Evolutionary conservation across 2,113 vertebrate species (phyloP).

Genomic region (Carassius carassius): DNA sequence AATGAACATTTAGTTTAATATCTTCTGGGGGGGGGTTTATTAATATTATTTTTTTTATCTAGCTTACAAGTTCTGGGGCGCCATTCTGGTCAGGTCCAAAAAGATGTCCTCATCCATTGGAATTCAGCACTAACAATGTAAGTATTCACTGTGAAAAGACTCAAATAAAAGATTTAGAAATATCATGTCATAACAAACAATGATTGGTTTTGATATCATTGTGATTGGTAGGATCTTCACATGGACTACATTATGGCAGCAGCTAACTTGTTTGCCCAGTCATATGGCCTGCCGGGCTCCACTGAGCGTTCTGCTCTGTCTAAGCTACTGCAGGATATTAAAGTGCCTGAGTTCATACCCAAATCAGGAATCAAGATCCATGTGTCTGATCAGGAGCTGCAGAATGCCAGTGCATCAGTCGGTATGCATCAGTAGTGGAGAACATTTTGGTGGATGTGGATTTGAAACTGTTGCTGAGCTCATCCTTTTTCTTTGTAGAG

Average conservation of each 20-base stretch:
- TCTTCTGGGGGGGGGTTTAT: too few species aligned
- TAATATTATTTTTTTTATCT: slow-evolving; percentile 13
- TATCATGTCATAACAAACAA: background rate
- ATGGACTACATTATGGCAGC: slow-evolving; percentile 88
- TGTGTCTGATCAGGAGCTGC: slow-evolving; percentile 92
- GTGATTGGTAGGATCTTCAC: slow-evolving; percentile 80
- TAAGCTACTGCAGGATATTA: slow-evolving; percentile 77
- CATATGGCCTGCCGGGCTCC: slow-evolving; percentile 80
- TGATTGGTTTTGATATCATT: background rate
- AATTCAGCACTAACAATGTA: slow-evolving; percentile 86
- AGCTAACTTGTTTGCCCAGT: slow-evolving; percentile 86
- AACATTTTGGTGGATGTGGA: too few species aligned
- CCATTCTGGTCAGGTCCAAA: slow-evolving; percentile 97
- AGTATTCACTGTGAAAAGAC: slow-evolving; percentile 61
- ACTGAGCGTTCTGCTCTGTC: slow-evolving; percentile 77
- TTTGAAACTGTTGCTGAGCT: background rate
- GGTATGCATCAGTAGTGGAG: slow-evolving; percentile 67
- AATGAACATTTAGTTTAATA: background rate
- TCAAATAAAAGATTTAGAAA: background rate
- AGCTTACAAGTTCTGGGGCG: slow-evolving; percentile 92
- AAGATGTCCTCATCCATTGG: slow-evolving; percentile 88
- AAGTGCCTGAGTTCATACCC: slow-evolving; percentile 83
- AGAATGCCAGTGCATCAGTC: slow-evolving; percentile 83
- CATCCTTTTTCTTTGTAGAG: too few species aligned
- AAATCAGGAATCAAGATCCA: slow-evolving; percentile 91